Percentiles rank a stretch among this genome's conserved stretches.
These are phyloP conservation scores for Drosophila oshimai DNA, from an alignment of 1,140 invertebrate species.

Conservation along the genomic window DNA sequence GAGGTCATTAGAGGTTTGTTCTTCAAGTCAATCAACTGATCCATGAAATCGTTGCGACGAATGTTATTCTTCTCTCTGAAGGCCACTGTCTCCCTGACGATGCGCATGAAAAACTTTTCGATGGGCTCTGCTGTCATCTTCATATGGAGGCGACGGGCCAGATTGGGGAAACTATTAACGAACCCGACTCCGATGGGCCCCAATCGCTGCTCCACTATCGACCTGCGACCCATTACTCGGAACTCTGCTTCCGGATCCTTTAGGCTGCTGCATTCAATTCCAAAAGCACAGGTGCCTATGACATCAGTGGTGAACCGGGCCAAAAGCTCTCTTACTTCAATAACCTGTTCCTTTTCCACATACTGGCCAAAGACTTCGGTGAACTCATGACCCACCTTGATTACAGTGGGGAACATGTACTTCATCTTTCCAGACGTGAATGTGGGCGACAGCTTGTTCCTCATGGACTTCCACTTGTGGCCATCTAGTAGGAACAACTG, in stretches of 20 bases:
- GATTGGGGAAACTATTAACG: constrained; percentile 51
- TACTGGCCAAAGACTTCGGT: constrained; percentile 44
- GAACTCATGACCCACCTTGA: constrained; percentile 73
- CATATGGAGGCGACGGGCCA: constrained; percentile 42
- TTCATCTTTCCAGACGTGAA: constrained; percentile 86
- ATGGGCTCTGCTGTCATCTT: constrained; percentile 83
- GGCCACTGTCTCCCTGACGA: constrained; percentile 83
- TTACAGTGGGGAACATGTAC: constrained; percentile 83
- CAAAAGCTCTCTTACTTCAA: constrained; percentile 69
- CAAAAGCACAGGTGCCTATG: constrained; percentile 87
- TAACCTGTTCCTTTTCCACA: constrained; percentile 1
- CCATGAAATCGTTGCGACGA: constrained; percentile 84
- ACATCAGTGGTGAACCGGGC: constrained; percentile 78
- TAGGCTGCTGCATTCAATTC: constrained; percentile 85
- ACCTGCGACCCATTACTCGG: constrained; percentile 64
- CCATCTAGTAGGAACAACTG: constrained; percentile 83
- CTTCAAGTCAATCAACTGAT: constrained; percentile 84
- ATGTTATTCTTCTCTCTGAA: constrained; percentile 84
- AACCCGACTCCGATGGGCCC: constrained; percentile 12
- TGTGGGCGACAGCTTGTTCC: constrained; percentile 84
- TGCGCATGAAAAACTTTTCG: constrained; percentile 83
- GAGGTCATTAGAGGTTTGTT: constrained; percentile 79
- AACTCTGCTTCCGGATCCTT: constrained; percentile 84
- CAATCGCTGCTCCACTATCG: constrained; percentile 41
- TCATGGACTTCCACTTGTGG: constrained; percentile 84